Conservation (phyloP, 2,797 vertebrate genomes). For the Melanotaenia boesemani region DNA sequence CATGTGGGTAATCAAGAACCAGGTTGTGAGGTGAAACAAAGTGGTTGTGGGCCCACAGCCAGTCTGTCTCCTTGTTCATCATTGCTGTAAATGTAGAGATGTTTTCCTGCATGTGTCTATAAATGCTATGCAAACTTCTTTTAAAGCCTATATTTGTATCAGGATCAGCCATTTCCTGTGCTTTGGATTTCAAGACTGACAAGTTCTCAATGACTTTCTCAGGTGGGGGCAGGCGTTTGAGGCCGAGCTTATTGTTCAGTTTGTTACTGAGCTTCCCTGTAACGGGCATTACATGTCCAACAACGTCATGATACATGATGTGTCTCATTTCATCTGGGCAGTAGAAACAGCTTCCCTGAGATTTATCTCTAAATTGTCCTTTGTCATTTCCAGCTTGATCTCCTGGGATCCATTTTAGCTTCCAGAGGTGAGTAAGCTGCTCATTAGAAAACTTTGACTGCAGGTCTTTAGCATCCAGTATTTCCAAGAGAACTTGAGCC, state of each 20-base stretch:
- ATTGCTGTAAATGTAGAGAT: conserved; percentile 65
- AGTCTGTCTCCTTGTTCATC: conserved; percentile 47
- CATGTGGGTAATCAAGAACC: conserved; percentile 80
- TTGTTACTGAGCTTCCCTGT: conserved; percentile 68
- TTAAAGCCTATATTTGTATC: conserved; percentile 77
- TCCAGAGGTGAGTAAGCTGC: conserved; percentile 68
- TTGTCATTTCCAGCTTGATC: conserved; percentile 33
- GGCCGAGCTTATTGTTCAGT: conserved; percentile 75
- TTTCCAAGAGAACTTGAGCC: conserved; percentile 75
- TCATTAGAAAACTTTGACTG: conserved; percentile 73
- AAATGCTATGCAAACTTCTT: conserved; percentile 78
- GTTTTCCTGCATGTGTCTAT: conserved; percentile 85
- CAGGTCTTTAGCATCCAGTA: conserved; percentile 79
- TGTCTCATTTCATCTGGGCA: conserved; percentile 78
- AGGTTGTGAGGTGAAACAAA: conserved; percentile 82
- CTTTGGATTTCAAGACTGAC: conserved; percentile 46
- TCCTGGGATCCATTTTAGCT: conserved; percentile 82
- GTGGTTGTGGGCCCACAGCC: conserved; percentile 83
- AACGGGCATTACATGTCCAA: conserved; percentile 86
- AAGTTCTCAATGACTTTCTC: conserved; percentile 86
- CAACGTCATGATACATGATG: conserved; percentile 73
- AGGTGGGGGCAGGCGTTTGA: conserved; percentile 77
- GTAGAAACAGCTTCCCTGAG: conserved; percentile 57
- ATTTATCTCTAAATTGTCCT: conserved; percentile 10
- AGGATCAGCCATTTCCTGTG: conserved; percentile 57